Evolutionary conservation across 2,888 invertebrate species (phyloP).

Genomic region (Megaustenia siamemsis): DNA sequence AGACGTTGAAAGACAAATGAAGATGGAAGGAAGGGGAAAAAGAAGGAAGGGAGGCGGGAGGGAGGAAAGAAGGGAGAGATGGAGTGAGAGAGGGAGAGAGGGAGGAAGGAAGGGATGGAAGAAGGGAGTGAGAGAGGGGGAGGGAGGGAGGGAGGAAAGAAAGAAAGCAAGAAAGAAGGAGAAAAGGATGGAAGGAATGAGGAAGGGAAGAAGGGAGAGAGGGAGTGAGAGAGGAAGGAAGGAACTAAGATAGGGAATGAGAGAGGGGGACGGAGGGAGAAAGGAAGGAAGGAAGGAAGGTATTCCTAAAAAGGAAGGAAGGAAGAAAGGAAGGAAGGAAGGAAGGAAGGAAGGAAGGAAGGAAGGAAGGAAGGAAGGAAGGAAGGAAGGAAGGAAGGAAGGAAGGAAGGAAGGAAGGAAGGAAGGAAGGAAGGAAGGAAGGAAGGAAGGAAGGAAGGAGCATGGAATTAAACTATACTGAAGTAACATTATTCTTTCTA

Average conservation of each 20-base stretch:
- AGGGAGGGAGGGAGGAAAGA: too few species aligned
- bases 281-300: neutral
- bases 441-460: conserved; percentile 50
- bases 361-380: conserved; percentile 54
- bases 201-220: neutral
- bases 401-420: conserved; percentile 53
- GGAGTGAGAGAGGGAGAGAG: too few species aligned
- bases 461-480: neutral
- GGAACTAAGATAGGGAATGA: neutral
- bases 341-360: conserved; percentile 35
- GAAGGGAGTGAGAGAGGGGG: too few species aligned
- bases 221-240: neutral
- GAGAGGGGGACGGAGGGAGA: too few species aligned
- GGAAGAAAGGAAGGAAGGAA: neutral
- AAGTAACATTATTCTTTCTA: too few species aligned
- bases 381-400: conserved; percentile 52
- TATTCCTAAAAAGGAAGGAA: neutral
- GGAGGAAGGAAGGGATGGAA: too few species aligned
- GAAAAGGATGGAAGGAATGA: too few species aligned
- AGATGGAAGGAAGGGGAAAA: too few species aligned
- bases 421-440: conserved; percentile 51
- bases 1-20: too few species aligned
- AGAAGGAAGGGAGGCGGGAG: too few species aligned
- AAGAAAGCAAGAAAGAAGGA: too few species aligned
- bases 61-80: too few species aligned